phyloP scores from a whole-genome alignment of 2,113 vertebrate species.

The Uropsilus gracilis region DNA sequence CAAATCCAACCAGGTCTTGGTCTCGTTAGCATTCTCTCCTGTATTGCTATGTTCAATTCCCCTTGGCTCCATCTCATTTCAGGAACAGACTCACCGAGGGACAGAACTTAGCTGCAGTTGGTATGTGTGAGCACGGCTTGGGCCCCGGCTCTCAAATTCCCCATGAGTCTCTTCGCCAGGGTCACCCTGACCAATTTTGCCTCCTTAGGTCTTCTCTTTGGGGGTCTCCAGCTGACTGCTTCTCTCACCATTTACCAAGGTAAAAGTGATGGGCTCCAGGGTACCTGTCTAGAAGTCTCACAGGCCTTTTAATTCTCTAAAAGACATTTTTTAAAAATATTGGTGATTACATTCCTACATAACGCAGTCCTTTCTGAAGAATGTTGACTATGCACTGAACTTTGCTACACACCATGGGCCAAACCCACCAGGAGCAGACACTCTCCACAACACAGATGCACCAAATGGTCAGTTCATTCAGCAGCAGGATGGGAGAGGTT shows the following conservation, averaged over 20 bases:
- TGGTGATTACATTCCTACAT: neutral
- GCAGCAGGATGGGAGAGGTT: slow-evolving; percentile 23
- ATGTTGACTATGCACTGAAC: accelerated
- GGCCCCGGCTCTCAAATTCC: neutral
- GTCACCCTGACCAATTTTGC: neutral
- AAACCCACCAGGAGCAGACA: neutral
- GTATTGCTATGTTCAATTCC: neutral
- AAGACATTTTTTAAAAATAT: neutral
- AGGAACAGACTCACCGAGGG: neutral
- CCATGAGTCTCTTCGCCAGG: neutral
- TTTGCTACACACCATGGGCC: neutral
- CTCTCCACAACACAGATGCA: neutral
- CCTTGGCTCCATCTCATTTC: neutral
- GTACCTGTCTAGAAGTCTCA: neutral
- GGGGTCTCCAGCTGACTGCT: accelerated
- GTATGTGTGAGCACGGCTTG: neutral
- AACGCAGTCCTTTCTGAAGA: neutral
- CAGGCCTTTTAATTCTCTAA: neutral
- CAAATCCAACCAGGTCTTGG: neutral
- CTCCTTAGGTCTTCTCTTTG: neutral
- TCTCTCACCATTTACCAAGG: neutral
- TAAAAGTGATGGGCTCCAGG: neutral
- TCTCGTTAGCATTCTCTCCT: neutral
- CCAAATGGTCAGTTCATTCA: neutral
- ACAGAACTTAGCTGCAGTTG: too few relatives aligned